These are phyloP conservation scores for Nesidiocoris tenuis DNA, from an alignment of 2,888 invertebrate genomes.

Conservation along the genomic window DNA sequence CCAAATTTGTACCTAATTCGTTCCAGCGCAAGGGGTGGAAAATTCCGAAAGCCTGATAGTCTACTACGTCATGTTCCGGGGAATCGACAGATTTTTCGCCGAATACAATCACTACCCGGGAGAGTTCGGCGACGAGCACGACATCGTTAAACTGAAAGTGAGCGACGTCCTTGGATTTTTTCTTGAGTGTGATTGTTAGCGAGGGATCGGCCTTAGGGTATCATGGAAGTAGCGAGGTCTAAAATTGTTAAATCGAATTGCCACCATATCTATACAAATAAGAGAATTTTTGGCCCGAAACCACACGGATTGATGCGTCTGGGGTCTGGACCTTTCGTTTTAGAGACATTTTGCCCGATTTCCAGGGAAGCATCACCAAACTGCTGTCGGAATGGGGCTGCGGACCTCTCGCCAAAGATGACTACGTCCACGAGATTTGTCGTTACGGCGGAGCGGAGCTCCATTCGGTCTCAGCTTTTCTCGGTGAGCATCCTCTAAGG, in stretches of 20 bases:
- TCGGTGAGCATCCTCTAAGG: slow-evolving; percentile 58
- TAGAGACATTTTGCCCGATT: too few relatives aligned
- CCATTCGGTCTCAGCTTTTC: slow-evolving; percentile 88
- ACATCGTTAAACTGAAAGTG: slow-evolving; percentile 82
- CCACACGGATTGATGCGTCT: too few relatives aligned
- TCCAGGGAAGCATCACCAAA: slow-evolving; percentile 63
- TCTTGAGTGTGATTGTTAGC: neutral
- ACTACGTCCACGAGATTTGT: slow-evolving; percentile 91
- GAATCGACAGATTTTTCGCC: slow-evolving; percentile 84
- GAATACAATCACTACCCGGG: slow-evolving; percentile 91
- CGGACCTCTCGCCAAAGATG: slow-evolving; percentile 77
- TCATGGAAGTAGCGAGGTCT: too few relatives aligned
- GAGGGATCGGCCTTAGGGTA: too few relatives aligned
- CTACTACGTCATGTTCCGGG: slow-evolving; percentile 84
- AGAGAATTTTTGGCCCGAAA: too few relatives aligned
- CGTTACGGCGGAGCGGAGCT: slow-evolving; percentile 93
- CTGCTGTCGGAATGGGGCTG: slow-evolving; percentile 84
- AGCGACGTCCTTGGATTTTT: too few relatives aligned
- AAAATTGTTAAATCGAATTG: neutral
- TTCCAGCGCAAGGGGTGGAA: slow-evolving; percentile 68
- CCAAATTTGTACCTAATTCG: too few relatives aligned
- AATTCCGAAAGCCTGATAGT: slow-evolving; percentile 84
- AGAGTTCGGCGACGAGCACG: slow-evolving; percentile 81
- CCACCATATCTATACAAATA: too few relatives aligned
- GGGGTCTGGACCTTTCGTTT: too few relatives aligned